A percentile compares a stretch with the other conserved stretches of the same genome.
Conservation (phyloP, 2,113 vertebrate genomes). For the Arenaria interpres region DNA sequence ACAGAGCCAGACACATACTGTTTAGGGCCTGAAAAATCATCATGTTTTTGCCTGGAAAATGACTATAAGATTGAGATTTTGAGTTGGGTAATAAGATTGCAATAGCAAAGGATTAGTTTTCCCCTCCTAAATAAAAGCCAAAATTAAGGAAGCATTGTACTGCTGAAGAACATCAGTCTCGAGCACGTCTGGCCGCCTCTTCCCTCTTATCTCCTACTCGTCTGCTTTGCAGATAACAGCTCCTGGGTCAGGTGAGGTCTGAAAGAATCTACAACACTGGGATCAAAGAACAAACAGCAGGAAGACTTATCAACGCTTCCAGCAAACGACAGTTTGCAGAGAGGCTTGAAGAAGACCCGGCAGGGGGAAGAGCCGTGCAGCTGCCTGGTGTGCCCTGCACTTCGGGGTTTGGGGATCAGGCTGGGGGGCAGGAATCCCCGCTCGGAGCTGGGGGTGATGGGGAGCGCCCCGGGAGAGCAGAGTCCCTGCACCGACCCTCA, state of each 20-base stretch:
- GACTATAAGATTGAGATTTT: background rate
- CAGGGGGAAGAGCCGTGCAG: fast-evolving
- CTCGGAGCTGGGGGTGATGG: fast-evolving
- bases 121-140: background rate
- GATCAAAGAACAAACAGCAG: background rate
- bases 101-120: background rate
- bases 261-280: background rate
- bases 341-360: background rate
- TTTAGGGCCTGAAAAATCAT: background rate
- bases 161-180: background rate
- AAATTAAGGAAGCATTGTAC: background rate
- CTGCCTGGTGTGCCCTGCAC: background rate
- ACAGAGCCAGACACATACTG: background rate
- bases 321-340: background rate
- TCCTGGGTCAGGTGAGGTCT: background rate
- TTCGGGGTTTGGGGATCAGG: fast-evolving
- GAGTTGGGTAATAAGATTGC: background rate
- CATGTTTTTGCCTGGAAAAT: background rate
- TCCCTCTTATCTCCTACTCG: background rate
- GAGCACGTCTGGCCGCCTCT: background rate
- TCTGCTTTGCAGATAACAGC: constrained; percentile 3
- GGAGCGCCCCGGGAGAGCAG: background rate
- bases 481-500: background rate
- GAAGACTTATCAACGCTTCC: background rate
- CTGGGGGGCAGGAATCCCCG: background rate